These are phyloP conservation scores for Napeogenes inachia DNA, from an alignment of 2,888 invertebrate species.

Conservation along the genomic window DNA sequence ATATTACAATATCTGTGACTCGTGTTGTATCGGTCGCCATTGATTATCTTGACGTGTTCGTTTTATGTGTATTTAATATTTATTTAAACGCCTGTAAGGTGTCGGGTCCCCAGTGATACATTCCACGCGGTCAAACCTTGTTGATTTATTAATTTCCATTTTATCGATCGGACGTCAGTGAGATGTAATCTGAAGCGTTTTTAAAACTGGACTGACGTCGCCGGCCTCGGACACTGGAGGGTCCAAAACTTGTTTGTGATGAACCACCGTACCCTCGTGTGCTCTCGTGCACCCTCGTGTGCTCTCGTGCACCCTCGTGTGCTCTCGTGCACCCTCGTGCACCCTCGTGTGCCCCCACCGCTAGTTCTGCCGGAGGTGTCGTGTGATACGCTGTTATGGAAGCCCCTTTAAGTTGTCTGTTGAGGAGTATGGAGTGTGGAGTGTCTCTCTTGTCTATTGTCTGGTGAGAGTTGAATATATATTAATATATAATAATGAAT, in stretches of 20 bases:
- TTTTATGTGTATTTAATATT: slow-evolving; percentile 29
- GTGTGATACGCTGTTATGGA: slow-evolving; percentile 54
- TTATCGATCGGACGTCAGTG: slow-evolving; percentile 40
- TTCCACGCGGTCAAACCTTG: slow-evolving; percentile 74
- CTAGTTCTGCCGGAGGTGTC: no score
- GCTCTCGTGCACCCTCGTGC: no score
- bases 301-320: no score
- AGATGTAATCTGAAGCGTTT: slow-evolving; percentile 69
- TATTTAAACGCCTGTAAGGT: slow-evolving; percentile 72
- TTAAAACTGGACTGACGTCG: slow-evolving; percentile 52
- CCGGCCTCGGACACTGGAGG: slow-evolving; percentile 29
- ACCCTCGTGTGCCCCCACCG: no score
- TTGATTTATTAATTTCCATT: slow-evolving; percentile 49
- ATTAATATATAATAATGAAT: slow-evolving; percentile 71
- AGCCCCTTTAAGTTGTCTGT: slow-evolving; percentile 74
- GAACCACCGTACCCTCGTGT: no score
- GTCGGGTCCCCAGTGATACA: slow-evolving; percentile 72
- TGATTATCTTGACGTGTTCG: slow-evolving; percentile 7
- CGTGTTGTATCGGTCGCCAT: slow-evolving; percentile 8
- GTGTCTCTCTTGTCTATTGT: slow-evolving; percentile 75
- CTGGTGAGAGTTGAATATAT: slow-evolving; percentile 75
- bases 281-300: no score
- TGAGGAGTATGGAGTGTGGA: slow-evolving; percentile 74
- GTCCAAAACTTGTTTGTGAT: no score
- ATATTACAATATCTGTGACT: not conserved